Evolutionary conservation across 2,888 invertebrate species (phyloP), one percentile per base, ranked within the genome.

Genomic region (Drosophila mettleri): DNA sequence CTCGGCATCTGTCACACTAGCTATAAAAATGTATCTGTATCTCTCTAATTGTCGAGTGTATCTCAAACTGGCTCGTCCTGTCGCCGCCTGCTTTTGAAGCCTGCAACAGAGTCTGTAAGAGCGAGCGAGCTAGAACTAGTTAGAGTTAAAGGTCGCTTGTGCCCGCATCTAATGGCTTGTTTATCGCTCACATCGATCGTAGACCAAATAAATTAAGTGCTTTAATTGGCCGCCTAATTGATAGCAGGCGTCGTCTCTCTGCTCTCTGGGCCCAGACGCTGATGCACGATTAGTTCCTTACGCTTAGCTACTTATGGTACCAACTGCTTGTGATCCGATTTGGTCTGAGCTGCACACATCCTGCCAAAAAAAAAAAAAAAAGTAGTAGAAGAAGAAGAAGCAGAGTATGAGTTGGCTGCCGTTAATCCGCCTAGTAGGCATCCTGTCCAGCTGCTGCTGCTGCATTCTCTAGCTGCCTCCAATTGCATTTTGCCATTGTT

Each of bases 121-220:
- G 8, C n/a, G 22, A 34, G 36, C 7, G 34, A 16, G 6, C 16
- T 18, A 12, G 27, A 14, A 1, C n/a, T n/a, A 39, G 24, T 9
- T 18, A 14, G 1, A 24, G 2, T 22, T n/a, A 49, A 16, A 29
- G 14, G 6, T 12, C 45, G 16, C 14, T 18, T 22, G 16, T 24
- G 52, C n/a, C 58, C 46, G 57, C 54, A 49, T 75, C 82, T 86
- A 86, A 83, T 83, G 85, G 75, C 71, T 69, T 85, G 79, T 54
- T 85, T 83, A 83, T 83, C 83, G 52, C 38, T 65, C 59, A 34
- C 63, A 49, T 55, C 43, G 74, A 82, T 86, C 83, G 38, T 27
- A 49, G 53, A 53, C 57, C 74, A 81, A 87, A 87, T 87, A 81
- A 85, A 78, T 76, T 78, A 84, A 66, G 74, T 72, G 64, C 64